Base-by-base conservation (phyloP, 1,140 invertebrate species). In the Lethocerus indicus region DNA sequence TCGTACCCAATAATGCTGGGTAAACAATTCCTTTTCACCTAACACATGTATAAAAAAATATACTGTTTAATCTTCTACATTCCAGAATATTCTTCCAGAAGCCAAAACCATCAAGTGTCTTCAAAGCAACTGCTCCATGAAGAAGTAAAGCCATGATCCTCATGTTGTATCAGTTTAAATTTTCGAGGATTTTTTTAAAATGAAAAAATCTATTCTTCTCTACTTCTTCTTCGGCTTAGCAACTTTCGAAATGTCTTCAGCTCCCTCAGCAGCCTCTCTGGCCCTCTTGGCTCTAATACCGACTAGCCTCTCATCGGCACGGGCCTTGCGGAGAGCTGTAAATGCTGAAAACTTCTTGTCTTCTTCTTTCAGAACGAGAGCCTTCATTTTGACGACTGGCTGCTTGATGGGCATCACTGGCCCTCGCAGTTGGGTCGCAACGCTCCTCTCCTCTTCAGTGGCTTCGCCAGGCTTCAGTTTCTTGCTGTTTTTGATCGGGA, bases 401-500 rank as follows among this genome's bases (percentile, higher is more conserved):
- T 85, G 79, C 52, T 73, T 67, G 29, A 96, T 74, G 14, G 93
- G 92, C 77, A 97, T 80, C 35, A 96, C 64, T 52, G 74, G 69
- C 32, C 83, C 83, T 59, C 74, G 76, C 24, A 94, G 63, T 68
- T 98, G 94, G 14, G 79, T 79, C 3, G 91, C 93, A 58, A 93
- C 60, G 64, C 94, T 95, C 51, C 87, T 73, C 67, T 98, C 90
- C 65, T 96, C 91, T 60, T 81, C 77, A 53, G 79, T 83, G 44
- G 92, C 86, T 72, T 98, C 95, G 59, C 88, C 88, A 78, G 95
- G 91, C 67, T 80, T 80, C 45, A 89, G 78, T 74, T 94, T 73
- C 48, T 55, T 73, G 61, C 69, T 75, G 72, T 87, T 90, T 57
- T 71, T 71, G 43, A 61, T 73, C 60, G 95, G 95, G 89, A 98